Conservation (phyloP, 2,113 vertebrate genomes). For the Percopsis transmontana region DNA sequence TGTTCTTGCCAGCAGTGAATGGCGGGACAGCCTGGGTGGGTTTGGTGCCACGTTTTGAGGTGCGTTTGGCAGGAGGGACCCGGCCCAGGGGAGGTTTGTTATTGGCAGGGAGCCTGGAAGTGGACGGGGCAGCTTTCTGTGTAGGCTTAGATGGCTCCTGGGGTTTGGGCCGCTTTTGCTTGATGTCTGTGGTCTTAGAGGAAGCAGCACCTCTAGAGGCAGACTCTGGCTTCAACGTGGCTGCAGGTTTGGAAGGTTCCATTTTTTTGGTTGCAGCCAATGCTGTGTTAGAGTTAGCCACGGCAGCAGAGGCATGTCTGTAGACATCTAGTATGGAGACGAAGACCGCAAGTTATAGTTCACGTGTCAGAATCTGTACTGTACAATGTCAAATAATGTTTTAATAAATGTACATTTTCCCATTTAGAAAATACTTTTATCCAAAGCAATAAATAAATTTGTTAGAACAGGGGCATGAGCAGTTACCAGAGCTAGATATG, state of each 20-base stretch:
- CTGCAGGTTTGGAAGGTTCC: slow-evolving; percentile 52
- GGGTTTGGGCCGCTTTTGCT: slow-evolving; percentile 50
- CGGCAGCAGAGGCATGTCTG: slow-evolving; percentile 43
- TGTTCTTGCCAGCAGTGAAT: slow-evolving; percentile 50
- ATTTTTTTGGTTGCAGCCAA: slow-evolving; percentile 57
- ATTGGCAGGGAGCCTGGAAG: slow-evolving; percentile 13
- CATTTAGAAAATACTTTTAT: too few relatives aligned
- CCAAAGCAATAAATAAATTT: neutral
- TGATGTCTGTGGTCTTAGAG: slow-evolving; percentile 45
- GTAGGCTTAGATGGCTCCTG: slow-evolving; percentile 41
- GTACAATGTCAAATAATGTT: neutral
- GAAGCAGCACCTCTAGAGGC: slow-evolving; percentile 40
- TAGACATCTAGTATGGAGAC: slow-evolving; percentile 57
- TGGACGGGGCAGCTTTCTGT: slow-evolving; percentile 43
- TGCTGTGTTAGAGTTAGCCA: slow-evolving; percentile 49
- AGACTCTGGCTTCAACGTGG: slow-evolving; percentile 31
- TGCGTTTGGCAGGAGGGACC: slow-evolving; percentile 50
- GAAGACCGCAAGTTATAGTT: slow-evolving; percentile 1
- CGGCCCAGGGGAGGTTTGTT: slow-evolving; percentile 38
- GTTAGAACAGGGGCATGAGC: neutral
- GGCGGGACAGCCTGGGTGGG: slow-evolving; percentile 68
- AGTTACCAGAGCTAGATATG: neutral
- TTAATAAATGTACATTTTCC: neutral
- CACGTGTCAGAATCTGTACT: too few relatives aligned
- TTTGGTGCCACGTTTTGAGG: slow-evolving; percentile 53